phyloP scores from a whole-genome alignment of 2,113 vertebrate genomes.

The Hyaena hyaena region DNA sequence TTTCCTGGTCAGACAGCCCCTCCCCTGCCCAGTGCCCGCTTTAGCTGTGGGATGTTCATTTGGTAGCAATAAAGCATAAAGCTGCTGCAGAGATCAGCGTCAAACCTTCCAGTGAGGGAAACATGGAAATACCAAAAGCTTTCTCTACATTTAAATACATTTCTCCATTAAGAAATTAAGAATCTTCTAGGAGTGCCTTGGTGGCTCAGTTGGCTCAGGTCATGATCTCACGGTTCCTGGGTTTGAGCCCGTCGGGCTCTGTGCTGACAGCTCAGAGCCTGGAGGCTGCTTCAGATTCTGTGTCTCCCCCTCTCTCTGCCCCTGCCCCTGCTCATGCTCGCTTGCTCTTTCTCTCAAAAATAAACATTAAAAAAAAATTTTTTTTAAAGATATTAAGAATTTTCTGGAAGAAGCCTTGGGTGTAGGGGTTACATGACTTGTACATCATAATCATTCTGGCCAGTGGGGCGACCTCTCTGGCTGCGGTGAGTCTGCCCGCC shows the following conservation, averaged over 20 bases:
- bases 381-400: not conserved
- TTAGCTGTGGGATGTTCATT: not conserved
- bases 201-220: no score
- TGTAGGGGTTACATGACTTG: not conserved
- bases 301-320: no score
- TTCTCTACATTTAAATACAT: not conserved
- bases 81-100: not conserved
- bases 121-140: not conserved
- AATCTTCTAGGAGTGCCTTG: no score
- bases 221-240: no score
- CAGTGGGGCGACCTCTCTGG: not conserved
- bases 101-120: not conserved
- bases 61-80: not conserved
- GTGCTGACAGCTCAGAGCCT: no score
- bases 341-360: no score
- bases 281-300: no score
- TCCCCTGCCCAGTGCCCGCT: not conserved
- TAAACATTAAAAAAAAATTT: no score
- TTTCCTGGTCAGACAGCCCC: not conserved
- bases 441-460: not conserved
- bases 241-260: no score
- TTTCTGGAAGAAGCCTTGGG: not conserved
- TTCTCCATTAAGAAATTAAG: not conserved
- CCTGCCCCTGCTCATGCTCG: no score
- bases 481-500: not conserved